phyloP scores from a whole-genome alignment of 2,113 vertebrate genomes.

The Struthio camelus region DNA sequence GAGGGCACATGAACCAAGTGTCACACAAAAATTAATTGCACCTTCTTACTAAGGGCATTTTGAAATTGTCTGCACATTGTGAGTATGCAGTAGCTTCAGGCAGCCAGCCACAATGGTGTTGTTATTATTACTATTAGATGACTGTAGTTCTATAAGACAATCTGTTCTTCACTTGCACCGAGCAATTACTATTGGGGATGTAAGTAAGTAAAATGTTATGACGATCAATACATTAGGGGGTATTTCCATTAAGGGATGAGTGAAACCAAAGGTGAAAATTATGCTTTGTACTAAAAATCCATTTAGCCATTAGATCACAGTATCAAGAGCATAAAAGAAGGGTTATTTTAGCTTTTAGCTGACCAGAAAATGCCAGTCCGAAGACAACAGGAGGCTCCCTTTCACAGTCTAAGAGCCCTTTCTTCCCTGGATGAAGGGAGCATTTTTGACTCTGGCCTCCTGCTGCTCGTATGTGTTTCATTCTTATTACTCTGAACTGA shows the following conservation, averaged over 20 bases:
- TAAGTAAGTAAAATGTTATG: neutral
- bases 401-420: constrained; percentile 48
- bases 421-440: constrained; percentile 36
- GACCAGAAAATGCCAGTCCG: constrained; percentile 37
- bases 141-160: neutral
- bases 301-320: constrained; percentile 50
- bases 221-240: constrained; percentile 4
- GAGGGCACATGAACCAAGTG: neutral
- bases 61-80: neutral
- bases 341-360: constrained; percentile 53
- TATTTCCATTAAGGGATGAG: constrained; percentile 46
- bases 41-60: neutral
- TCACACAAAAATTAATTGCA: neutral
- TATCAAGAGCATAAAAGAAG: constrained; percentile 14
- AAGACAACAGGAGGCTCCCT: constrained; percentile 68
- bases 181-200: neutral
- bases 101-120: neutral
- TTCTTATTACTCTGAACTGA: constrained; percentile 3
- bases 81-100: neutral
- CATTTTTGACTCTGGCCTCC: constrained; percentile 8
- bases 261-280: constrained; percentile 44
- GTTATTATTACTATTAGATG: neutral
- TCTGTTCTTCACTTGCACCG: neutral
- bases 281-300: constrained; percentile 55
- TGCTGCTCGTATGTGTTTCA: constrained; percentile 16